These are phyloP conservation scores for Galago senegalensis DNA, from an alignment of 2,797 vertebrate genomes.

Conservation along the genomic window DNA sequence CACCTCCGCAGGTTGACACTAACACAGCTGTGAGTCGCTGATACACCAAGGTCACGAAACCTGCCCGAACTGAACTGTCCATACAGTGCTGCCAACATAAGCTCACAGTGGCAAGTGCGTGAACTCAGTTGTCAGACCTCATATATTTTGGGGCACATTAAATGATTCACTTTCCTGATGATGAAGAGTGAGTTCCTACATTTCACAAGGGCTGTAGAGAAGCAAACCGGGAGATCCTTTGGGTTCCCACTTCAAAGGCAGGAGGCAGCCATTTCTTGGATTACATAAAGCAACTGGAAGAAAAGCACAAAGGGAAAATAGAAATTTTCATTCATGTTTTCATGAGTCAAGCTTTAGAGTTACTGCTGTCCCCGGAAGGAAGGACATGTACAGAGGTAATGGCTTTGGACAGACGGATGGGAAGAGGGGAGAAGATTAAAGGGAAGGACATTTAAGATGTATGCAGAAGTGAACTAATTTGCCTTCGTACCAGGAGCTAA, in stretches of 20 bases:
- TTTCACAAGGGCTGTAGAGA: neutral
- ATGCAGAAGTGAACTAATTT: slow-evolving; percentile 71
- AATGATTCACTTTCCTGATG: neutral
- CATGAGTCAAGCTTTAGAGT: neutral
- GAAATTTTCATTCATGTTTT: slow-evolving; percentile 39
- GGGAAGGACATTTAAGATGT: neutral
- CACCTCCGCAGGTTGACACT: too few relatives aligned
- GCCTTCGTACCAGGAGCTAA: slow-evolving; percentile 22
- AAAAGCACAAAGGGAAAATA: slow-evolving; percentile 30
- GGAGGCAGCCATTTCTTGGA: neutral
- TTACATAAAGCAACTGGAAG: slow-evolving; percentile 22
- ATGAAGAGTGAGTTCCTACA: neutral
- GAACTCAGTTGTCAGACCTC: too few relatives aligned
- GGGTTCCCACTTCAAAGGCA: slow-evolving; percentile 49
- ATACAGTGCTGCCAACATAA: too few relatives aligned
- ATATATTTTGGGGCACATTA: neutral
- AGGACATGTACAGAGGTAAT: neutral
- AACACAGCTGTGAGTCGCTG: too few relatives aligned
- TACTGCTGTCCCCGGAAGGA: neutral
- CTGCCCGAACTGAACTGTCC: too few relatives aligned
- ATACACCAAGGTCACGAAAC: too few relatives aligned
- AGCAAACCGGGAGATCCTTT: neutral
- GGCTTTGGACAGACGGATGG: neutral
- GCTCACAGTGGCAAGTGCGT: too few relatives aligned
- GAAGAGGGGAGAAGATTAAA: neutral